Evolutionary conservation across 2,888 invertebrate species (phyloP), one percentile per base, ranked within the genome.

Genomic region (Drosophila kuntzei): DNA sequence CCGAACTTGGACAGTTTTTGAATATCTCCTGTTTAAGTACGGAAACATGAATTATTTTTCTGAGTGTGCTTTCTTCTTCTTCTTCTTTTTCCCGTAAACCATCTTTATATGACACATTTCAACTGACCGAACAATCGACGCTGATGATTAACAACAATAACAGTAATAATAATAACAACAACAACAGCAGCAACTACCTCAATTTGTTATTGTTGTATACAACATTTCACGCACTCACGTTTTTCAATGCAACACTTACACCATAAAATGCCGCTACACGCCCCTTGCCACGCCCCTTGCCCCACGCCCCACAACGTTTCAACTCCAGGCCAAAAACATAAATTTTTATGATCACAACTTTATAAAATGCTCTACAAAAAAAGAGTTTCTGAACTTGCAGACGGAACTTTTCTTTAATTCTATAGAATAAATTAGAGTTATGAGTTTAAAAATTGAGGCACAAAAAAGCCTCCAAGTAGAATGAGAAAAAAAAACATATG

Each of bases 211-310:
- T 71, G 72, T 58, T 62, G 29, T 32, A 32, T 32, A 47, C 51
- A 20, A 68, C 65, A 79, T 81, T 83, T 77, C 60, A 88, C 82
- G 83, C 87, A 83, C 89, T 87, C 83, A 83, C 83, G 83, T 89
- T 83, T 87, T 77, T 72, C 71, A 72, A 87, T 89, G 83, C 83
- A 83, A 83, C 77, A 67, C 49, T 63, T 72, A 63, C 53, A 58
- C 20, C 39, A 57, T 22, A 20, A 61, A 36, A 59, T 29, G 71
- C 57, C 55, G 53, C 60, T 55, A 50, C 20, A 51, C 25, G 25
- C 29, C 46, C 32, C 11, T 16, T 25, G 34, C 43, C 34, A 5
- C 9, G 22, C 34, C 57, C 46, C 12, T 2, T 18, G 37, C 37
- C 11, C 39, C 39, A 12, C 18, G 16, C 14, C 9, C 25, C 32